These are phyloP conservation scores for Huso huso DNA, from an alignment of 2,797 vertebrate genomes.

Conservation along the genomic window DNA sequence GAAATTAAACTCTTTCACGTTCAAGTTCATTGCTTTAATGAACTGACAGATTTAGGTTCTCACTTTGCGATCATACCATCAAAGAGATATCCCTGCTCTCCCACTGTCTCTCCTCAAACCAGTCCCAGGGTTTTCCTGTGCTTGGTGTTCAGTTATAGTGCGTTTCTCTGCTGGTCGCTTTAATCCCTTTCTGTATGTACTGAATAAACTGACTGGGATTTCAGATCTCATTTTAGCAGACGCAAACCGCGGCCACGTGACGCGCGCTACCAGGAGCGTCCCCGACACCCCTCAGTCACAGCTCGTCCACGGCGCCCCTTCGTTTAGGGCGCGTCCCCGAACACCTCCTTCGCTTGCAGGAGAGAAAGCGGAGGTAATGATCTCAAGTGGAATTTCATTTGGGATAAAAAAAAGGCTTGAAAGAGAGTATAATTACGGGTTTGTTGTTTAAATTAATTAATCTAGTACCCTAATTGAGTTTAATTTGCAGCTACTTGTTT, in stretches of 20 bases:
- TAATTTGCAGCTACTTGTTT: neutral
- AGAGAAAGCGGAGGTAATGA: neutral
- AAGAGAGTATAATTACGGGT: neutral
- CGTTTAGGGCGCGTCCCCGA: neutral
- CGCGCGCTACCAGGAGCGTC: neutral
- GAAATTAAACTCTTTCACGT: no score
- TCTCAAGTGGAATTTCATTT: neutral
- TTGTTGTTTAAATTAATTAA: neutral
- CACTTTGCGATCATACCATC: no score
- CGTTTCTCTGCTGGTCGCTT: no score
- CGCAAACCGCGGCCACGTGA: conserved; percentile 16
- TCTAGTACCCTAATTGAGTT: neutral
- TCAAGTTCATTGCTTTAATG: no score
- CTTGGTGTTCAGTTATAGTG: no score
- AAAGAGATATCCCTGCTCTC: no score
- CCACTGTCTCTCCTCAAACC: no score
- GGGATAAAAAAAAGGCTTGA: neutral
- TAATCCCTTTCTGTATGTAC: no score
- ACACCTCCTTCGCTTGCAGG: neutral
- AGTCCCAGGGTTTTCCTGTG: no score
- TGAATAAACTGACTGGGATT: no score
- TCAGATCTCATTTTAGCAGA: conserved; percentile 11
- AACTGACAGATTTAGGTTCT: no score
- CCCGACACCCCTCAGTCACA: neutral
- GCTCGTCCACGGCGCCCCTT: neutral